Evolutionary conservation across 2,113 vertebrate genomes (phyloP).

Genomic region (Plecturocebus donacophilus): DNA sequence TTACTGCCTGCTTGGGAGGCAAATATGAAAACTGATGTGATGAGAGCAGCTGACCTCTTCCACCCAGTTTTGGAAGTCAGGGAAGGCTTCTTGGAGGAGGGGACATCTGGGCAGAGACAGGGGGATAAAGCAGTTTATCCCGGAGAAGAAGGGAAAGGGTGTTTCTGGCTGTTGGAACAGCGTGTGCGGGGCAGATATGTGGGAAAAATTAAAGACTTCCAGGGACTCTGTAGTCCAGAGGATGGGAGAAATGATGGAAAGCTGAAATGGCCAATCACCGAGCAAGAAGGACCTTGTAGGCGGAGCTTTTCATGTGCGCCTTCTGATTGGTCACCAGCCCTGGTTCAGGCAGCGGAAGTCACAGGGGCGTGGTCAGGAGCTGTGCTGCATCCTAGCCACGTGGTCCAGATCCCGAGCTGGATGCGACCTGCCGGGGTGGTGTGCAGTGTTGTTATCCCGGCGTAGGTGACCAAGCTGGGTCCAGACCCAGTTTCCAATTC

Average conservation of each 20-base stretch:
- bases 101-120: neutral
- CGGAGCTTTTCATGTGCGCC: neutral
- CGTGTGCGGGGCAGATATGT: neutral
- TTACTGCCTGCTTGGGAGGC: neutral
- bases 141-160: neutral
- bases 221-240: neutral
- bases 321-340: neutral
- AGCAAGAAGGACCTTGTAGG: rapidly evolving
- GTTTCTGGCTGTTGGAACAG: neutral
- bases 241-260: neutral
- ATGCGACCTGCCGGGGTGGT: neutral
- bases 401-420: rapidly evolving
- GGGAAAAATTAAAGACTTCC: neutral
- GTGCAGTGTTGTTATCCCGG: too few species aligned
- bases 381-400: neutral
- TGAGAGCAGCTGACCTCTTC: neutral
- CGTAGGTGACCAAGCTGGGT: neutral
- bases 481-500: neutral
- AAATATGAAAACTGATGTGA: neutral
- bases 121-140: neutral
- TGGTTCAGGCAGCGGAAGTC: neutral
- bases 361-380: neutral
- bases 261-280: neutral
- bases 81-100: neutral
- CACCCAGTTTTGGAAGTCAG: neutral